Percentiles rank a stretch among this genome's conserved stretches.
Evolutionary conservation across 2,888 invertebrate species (phyloP).

Genomic region (Colletes collaris): DNA sequence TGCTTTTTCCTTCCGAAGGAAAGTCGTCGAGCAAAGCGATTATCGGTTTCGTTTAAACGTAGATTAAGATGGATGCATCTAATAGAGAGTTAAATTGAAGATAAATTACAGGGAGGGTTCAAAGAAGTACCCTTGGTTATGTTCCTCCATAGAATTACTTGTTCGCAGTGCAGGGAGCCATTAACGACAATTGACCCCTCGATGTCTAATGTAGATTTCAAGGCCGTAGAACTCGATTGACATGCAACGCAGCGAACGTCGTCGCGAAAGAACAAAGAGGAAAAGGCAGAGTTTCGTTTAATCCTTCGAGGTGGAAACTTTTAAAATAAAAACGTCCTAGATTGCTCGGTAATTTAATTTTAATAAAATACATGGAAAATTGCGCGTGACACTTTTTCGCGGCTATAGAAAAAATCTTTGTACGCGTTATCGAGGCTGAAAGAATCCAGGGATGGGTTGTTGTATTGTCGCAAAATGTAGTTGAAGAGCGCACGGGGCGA

Average conservation of each 20-base stretch:
- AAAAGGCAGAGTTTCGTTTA: too few species aligned
- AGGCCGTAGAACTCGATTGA: conserved; percentile 43
- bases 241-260: conserved; percentile 3
- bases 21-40: conserved; percentile 24
- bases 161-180: conserved; percentile 35
- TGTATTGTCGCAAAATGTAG: neutral
- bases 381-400: too few species aligned
- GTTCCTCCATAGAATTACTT: conserved; percentile 45
- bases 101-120: conserved; percentile 40
- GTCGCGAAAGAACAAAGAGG: too few species aligned
- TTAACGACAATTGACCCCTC: conserved; percentile 62
- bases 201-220: conserved; percentile 53
- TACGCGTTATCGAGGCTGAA: too few species aligned
- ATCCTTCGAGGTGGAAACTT: too few species aligned
- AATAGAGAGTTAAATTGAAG: conserved; percentile 49
- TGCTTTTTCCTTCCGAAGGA: neutral
- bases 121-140: conserved; percentile 32
- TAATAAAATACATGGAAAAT: too few species aligned
- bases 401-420: too few species aligned
- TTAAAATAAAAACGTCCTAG: too few species aligned
- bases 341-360: too few species aligned
- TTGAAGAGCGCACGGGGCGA: conserved; percentile 1
- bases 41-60: conserved; percentile 42
- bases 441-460: too few species aligned
- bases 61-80: conserved; percentile 53